These are phyloP conservation scores for Acronicta psi DNA, from an alignment of 2,888 invertebrate species.

Conservation along the genomic window DNA sequence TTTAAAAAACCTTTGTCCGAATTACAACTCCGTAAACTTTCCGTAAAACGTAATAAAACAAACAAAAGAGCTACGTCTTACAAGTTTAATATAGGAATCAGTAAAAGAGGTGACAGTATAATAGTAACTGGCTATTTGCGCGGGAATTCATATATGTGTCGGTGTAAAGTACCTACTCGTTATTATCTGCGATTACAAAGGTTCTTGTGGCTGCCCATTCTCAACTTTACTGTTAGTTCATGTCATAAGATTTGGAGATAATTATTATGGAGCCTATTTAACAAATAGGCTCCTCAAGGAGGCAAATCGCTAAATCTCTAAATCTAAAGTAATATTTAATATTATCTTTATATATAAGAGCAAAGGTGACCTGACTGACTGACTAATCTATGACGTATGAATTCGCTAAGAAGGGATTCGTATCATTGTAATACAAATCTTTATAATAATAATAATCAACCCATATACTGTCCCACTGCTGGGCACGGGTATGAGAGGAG, in stretches of 20 bases:
- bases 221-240: constrained; percentile 43
- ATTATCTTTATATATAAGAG: too few relatives aligned
- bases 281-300: too few relatives aligned
- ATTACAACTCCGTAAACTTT: constrained; percentile 36
- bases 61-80: constrained; percentile 20
- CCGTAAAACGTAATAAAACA: constrained; percentile 44
- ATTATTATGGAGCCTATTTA: too few relatives aligned
- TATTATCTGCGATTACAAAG: constrained; percentile 50
- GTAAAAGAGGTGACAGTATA: constrained; percentile 19
- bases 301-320: too few relatives aligned
- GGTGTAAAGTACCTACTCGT: constrained; percentile 46
- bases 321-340: too few relatives aligned
- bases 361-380: too few relatives aligned
- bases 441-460: too few relatives aligned
- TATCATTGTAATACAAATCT: too few relatives aligned
- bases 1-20: constrained; percentile 22
- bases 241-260: constrained; percentile 13
- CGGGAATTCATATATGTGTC: constrained; percentile 46
- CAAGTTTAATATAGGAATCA: background rate
- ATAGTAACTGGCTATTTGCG: constrained; percentile 35
- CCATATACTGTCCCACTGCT: too few relatives aligned
- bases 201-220: constrained; percentile 41
- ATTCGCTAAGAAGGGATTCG: too few relatives aligned
- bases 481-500: too few relatives aligned
- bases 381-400: too few relatives aligned